Conservation (phyloP, 2,797 vertebrate species). For the Diplodus puntazzo region DNA sequence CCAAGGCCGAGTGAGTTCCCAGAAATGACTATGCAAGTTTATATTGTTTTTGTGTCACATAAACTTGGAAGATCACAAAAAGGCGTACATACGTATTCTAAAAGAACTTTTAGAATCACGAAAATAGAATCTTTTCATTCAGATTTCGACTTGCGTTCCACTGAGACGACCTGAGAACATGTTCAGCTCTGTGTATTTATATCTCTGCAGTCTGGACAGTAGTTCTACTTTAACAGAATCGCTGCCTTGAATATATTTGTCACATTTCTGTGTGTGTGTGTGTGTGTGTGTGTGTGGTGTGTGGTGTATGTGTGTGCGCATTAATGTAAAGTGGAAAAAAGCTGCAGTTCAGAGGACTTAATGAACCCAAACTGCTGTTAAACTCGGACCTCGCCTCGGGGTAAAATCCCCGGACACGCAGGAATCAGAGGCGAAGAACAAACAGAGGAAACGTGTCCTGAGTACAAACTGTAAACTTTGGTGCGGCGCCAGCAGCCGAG, state of each 20-base stretch:
- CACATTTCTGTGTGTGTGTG: neutral
- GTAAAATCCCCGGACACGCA: constrained; percentile 51
- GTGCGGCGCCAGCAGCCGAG: constrained; percentile 14
- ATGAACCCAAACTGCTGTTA: constrained; percentile 20
- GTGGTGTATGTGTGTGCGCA: constrained; percentile 1
- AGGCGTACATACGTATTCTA: too few relatives aligned
- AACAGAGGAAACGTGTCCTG: constrained; percentile 53
- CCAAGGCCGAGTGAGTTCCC: constrained; percentile 86
- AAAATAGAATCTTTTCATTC: neutral
- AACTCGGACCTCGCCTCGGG: constrained; percentile 12
- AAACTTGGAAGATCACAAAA: neutral
- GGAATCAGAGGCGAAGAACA: constrained; percentile 63
- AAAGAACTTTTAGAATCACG: too few relatives aligned
- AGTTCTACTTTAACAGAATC: constrained; percentile 14
- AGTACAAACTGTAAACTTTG: constrained; percentile 35
- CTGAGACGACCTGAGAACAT: neutral
- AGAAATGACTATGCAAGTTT: neutral
- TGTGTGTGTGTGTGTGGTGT: constrained; percentile 2
- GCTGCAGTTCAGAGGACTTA: neutral
- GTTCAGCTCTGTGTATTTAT: neutral
- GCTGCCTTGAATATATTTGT: neutral
- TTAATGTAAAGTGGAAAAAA: constrained; percentile 34
- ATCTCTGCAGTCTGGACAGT: neutral
- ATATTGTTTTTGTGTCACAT: neutral
- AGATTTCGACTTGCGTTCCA: too few relatives aligned